Evolutionary conservation across 2,113 vertebrate species (phyloP).

Genomic region (Atractosteus spatula): DNA sequence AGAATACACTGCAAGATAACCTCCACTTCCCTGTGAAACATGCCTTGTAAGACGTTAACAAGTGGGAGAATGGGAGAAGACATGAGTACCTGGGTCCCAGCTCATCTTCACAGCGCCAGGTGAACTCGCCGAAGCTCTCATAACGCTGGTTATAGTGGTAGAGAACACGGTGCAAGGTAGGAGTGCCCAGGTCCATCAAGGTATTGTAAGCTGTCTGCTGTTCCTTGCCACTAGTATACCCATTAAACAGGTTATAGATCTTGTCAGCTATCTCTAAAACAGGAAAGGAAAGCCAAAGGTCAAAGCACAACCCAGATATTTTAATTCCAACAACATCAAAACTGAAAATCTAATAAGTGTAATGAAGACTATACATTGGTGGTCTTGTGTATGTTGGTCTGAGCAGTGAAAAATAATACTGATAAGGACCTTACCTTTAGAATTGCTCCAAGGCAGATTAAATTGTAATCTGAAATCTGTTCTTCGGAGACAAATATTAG

Average conservation of each 20-base stretch:
- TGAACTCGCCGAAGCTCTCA: slow-evolving; percentile 96
- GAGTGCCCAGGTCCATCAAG: slow-evolving; percentile 89
- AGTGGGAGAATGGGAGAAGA: not conserved
- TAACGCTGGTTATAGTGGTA: slow-evolving; percentile 98
- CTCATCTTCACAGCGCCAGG: slow-evolving; percentile 96
- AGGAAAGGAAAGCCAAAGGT: not conserved
- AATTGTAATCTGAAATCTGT: no score
- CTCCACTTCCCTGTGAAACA: not conserved
- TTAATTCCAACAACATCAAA: no score
- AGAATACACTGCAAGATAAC: no score
- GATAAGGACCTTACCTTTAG: no score
- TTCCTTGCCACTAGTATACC: slow-evolving; percentile 96
- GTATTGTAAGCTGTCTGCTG: slow-evolving; percentile 97
- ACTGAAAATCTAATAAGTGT: no score
- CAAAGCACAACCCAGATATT: not conserved
- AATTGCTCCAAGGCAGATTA: no score
- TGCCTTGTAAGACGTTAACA: not conserved
- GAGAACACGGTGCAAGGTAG: slow-evolving; percentile 89
- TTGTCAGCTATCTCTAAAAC: slow-evolving; percentile 91
- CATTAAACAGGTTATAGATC: slow-evolving; percentile 97
- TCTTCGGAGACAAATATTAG: no score
- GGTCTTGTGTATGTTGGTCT: no score
- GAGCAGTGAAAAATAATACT: no score
- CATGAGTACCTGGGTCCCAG: slow-evolving; percentile 84
- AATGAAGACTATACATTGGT: no score